phyloP scores from a whole-genome alignment of 2,797 vertebrate species.

The Crenuchus spilurus region DNA sequence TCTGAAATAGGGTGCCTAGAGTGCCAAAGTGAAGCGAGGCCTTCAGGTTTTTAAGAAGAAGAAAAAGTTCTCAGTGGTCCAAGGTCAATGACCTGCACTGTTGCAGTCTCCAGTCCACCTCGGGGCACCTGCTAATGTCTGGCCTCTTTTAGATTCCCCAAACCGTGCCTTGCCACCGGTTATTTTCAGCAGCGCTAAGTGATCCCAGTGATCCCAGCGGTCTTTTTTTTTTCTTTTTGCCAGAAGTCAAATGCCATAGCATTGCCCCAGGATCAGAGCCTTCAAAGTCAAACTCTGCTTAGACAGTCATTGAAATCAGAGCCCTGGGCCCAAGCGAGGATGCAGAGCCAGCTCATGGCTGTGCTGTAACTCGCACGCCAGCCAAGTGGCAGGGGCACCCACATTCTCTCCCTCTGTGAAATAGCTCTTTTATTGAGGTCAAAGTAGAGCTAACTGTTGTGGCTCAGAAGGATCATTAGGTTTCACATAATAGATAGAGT shows the following conservation, averaged over 20 bases:
- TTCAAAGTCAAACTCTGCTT: constrained; percentile 84
- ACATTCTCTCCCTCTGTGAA: constrained; percentile 53
- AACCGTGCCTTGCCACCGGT: constrained; percentile 76
- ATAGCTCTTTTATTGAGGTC: constrained; percentile 57
- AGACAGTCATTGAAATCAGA: constrained; percentile 82
- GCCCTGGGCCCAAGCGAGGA: constrained; percentile 73
- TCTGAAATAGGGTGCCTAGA: constrained; percentile 52
- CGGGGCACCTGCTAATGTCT: constrained; percentile 81
- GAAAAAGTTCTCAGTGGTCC: constrained; percentile 76
- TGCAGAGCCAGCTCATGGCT: constrained; percentile 68
- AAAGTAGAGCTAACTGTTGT: constrained; percentile 53
- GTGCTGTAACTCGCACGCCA: constrained; percentile 67
- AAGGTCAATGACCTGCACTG: constrained; percentile 81
- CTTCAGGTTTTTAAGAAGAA: constrained; percentile 65
- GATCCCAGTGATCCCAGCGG: constrained; percentile 80
- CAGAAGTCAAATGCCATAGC: constrained; percentile 83
- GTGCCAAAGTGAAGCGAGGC: constrained; percentile 73
- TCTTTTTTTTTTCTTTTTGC: constrained; percentile 73
- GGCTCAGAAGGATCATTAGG: constrained; percentile 52
- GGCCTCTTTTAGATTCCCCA: constrained; percentile 74
- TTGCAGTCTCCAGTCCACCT: constrained; percentile 80
- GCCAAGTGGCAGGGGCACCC: constrained; percentile 58
- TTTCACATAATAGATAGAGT: constrained; percentile 48
- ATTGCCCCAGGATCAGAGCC: constrained; percentile 81
- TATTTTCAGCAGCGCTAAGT: constrained; percentile 83